Conservation (phyloP, 2,888 invertebrate genomes). For the Melanostoma mellinum region DNA sequence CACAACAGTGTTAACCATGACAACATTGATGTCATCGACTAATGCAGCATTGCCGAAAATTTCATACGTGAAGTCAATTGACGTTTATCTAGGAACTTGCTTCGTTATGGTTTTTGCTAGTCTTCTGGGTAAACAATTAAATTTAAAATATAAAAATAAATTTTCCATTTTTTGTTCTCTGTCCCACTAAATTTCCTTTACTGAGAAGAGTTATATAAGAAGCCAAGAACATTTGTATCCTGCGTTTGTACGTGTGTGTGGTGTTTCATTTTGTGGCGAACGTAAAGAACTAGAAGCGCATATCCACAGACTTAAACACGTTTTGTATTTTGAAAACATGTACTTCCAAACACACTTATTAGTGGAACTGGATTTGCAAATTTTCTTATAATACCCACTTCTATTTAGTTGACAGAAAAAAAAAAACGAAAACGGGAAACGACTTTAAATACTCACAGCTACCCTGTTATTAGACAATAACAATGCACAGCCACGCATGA, state of each 20-base stretch:
- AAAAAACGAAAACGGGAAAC: constrained; percentile 2
- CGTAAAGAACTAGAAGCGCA: no score
- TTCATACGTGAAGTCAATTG: constrained; percentile 98
- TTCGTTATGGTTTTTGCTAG: constrained; percentile 99
- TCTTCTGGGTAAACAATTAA: constrained; percentile 89
- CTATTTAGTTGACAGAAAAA: no score
- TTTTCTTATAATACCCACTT: no score
- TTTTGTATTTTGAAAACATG: no score
- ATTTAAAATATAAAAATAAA: constrained; percentile 50
- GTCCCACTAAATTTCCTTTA: constrained; percentile 47
- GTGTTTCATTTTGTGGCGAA: background rate
- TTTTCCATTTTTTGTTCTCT: constrained; percentile 55
- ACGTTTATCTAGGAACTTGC: constrained; percentile 98
- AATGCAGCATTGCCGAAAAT: constrained; percentile 98
- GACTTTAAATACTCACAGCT: constrained; percentile 14
- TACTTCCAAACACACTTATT: no score
- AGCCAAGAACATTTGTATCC: constrained; percentile 50
- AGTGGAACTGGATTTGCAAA: no score
- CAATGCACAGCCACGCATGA: constrained; percentile 62
- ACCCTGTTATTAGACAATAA: constrained; percentile 5
- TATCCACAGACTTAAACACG: no score
- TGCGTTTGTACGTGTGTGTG: constrained; percentile 50
- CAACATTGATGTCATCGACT: constrained; percentile 97
- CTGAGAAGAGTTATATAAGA: constrained; percentile 39
- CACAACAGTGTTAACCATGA: constrained; percentile 98